Percentiles rank a stretch among this genome's conserved stretches.
phyloP scores from a whole-genome alignment of 1,140 invertebrate genomes.

The Pseudomyrmex gracilis region DNA sequence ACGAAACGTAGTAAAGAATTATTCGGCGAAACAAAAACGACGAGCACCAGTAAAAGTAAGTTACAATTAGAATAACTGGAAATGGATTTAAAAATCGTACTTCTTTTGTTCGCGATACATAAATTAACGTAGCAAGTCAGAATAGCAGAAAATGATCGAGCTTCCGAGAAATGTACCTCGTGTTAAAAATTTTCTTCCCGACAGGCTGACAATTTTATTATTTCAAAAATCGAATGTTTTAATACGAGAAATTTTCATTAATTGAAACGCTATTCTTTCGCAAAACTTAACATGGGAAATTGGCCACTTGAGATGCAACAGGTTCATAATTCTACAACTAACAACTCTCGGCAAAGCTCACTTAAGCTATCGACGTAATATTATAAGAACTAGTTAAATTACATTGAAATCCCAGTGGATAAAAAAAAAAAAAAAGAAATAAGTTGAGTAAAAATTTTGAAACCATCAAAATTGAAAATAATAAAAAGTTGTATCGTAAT shows the following conservation, averaged over 20 bases:
- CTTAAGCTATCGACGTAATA: conserved; percentile 23
- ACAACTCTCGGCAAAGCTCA: conserved; percentile 42
- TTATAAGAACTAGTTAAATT: conserved; percentile 59
- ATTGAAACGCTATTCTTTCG: not conserved
- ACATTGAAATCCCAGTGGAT: conserved; percentile 34
- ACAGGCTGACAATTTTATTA: not conserved
- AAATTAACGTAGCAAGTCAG: not conserved
- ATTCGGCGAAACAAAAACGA: conserved; percentile 3
- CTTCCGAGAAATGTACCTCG: not conserved
- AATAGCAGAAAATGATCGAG: not conserved
- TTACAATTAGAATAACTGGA: too few species aligned
- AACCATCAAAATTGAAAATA: not conserved
- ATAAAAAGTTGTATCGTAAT: not conserved
- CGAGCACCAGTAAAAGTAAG: too few species aligned
- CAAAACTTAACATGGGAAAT: conserved; percentile 41
- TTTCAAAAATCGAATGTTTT: not conserved
- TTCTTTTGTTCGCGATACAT: not conserved
- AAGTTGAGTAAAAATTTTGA: not conserved
- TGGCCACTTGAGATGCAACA: conserved; percentile 65
- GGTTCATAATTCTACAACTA: conserved; percentile 59
- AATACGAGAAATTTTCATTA: not conserved
- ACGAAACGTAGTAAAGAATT: not conserved
- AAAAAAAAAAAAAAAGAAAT: not conserved
- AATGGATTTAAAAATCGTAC: too few species aligned
- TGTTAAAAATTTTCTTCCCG: not conserved